Evolutionary conservation across 2,888 invertebrate species (phyloP).

Genomic region (Noctuana brunneofusca): DNA sequence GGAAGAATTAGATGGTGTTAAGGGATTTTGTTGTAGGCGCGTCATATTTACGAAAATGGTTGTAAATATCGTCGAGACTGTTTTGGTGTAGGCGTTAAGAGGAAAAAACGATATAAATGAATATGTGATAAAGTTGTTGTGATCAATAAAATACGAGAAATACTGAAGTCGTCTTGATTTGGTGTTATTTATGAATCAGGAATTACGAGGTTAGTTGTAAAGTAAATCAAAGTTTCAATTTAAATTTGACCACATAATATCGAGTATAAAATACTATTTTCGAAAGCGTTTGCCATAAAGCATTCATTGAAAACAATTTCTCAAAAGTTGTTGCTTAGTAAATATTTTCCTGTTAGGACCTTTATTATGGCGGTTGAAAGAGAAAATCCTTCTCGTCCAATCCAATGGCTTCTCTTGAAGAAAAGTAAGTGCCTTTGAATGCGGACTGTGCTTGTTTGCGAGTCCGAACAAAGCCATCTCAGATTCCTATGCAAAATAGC

Average conservation of each 20-base stretch:
- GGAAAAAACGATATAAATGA: neutral
- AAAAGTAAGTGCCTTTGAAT: conserved; percentile 62
- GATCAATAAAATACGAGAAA: no score
- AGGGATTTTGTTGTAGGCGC: neutral
- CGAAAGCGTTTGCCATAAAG: neutral
- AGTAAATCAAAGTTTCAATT: no score
- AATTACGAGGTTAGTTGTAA: no score
- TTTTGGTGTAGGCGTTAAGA: neutral
- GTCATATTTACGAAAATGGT: neutral
- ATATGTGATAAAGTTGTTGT: no score
- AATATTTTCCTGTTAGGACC: conserved; percentile 17
- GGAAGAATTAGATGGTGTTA: neutral
- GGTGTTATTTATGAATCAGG: no score
- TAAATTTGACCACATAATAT: no score
- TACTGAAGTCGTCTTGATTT: no score
- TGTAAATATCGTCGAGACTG: conserved; percentile 1
- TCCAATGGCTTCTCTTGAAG: conserved; percentile 41
- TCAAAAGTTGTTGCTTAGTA: conserved; percentile 12
- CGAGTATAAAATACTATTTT: no score
- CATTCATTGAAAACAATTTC: neutral
- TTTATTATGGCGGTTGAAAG: conserved; percentile 8
- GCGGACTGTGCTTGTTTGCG: conserved; percentile 64
- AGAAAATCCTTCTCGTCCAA: conserved; percentile 36
- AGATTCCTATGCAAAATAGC: conserved; percentile 71
- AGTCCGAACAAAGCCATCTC: conserved; percentile 64